Conservation (phyloP, 2,113 vertebrate species). For the Leuciscus idus region DNA sequence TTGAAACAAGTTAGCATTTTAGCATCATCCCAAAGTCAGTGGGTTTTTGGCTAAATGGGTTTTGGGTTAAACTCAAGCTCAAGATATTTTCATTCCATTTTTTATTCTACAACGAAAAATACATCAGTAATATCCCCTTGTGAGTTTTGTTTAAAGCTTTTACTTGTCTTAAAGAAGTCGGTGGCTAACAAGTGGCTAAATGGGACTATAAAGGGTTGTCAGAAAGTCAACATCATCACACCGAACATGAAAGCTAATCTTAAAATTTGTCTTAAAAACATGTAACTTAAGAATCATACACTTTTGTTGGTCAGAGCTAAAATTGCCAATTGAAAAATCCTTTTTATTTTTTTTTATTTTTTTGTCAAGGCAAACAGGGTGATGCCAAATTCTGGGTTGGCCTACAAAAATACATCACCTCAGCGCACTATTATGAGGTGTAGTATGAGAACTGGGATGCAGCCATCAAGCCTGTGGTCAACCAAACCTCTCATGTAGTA, state of each 20-base stretch:
- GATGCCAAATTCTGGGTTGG: not conserved
- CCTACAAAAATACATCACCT: not conserved
- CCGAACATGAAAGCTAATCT: too few relatives aligned
- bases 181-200: not conserved
- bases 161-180: not conserved
- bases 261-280: too few relatives aligned
- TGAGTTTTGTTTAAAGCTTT: too few relatives aligned
- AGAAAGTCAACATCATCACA: too few relatives aligned
- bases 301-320: not conserved
- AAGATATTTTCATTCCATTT: not conserved
- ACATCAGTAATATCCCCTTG: too few relatives aligned
- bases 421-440: not conserved
- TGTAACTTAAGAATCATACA: not conserved
- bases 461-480: slow-evolving; percentile 3
- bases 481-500: slow-evolving; percentile 3
- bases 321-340: not conserved
- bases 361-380: not conserved
- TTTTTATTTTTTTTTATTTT: too few relatives aligned
- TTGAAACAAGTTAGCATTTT: too few relatives aligned
- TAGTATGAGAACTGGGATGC: slow-evolving; percentile 9
- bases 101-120: too few relatives aligned
- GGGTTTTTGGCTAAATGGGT: not conserved
- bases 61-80: not conserved
- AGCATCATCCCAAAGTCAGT: not conserved
- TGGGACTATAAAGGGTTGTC: not conserved